Conservation (phyloP, 2,888 invertebrate genomes). For the Dioctria rufipes region DNA sequence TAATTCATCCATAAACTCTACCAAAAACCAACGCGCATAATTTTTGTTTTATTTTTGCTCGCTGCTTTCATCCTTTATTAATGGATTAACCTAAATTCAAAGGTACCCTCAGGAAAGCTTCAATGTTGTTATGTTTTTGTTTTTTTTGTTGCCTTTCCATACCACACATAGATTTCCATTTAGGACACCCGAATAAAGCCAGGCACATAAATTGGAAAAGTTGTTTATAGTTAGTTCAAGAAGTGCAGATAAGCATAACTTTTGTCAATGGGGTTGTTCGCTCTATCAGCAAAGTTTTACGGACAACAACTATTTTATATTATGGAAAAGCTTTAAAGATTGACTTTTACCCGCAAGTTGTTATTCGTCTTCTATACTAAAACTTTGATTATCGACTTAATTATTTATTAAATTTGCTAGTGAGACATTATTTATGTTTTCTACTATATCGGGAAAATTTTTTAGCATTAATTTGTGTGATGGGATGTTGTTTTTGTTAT, state of each 20-base stretch:
- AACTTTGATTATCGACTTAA: no score
- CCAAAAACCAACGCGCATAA: no score
- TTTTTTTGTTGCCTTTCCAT: no score
- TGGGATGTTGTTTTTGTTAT: no score
- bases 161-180: neutral
- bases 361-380: no score
- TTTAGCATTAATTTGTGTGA: no score
- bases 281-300: neutral
- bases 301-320: neutral
- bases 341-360: neutral
- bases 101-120: neutral
- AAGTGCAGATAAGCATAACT: neutral
- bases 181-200: neutral
- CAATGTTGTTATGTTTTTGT: neutral
- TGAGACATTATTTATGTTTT: no score
- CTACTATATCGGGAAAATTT: no score
- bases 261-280: neutral
- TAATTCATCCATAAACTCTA: no score
- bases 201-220: neutral
- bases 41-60: no score
- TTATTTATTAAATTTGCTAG: no score
- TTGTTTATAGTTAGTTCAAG: neutral
- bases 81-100: neutral
- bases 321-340: neutral
- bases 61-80: neutral